phyloP scores from a whole-genome alignment of 2,797 vertebrate species.

The Hydrolagus colliei region DNA sequence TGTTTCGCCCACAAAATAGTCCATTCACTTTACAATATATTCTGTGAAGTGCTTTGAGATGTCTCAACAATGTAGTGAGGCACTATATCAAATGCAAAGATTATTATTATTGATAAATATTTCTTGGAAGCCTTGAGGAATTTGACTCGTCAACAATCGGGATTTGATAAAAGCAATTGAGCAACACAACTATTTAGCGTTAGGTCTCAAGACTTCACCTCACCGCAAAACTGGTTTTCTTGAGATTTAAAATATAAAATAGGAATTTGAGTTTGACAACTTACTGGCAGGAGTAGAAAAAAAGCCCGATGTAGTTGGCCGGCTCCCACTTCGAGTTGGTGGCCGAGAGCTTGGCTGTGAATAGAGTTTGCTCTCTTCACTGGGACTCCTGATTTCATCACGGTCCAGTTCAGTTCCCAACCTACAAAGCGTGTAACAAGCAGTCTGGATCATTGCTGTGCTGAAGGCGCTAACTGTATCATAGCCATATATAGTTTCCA shows the following conservation, averaged over 20 bases:
- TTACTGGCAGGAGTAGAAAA: constrained; percentile 58
- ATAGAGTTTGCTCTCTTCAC: constrained; percentile 45
- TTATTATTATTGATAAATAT: background rate
- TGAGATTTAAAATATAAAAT: background rate
- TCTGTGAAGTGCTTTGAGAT: no score
- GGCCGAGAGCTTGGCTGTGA: constrained; percentile 45
- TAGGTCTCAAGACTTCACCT: background rate
- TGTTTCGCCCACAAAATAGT: no score
- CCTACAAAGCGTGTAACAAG: background rate
- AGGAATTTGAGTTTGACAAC: constrained; percentile 33
- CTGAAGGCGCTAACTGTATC: background rate
- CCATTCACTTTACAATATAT: no score
- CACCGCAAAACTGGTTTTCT: background rate
- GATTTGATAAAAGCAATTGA: background rate
- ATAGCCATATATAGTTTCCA: background rate
- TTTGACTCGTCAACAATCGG: background rate
- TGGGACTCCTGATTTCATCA: constrained; percentile 34
- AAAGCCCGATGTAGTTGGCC: constrained; percentile 53
- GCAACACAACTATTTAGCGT: background rate
- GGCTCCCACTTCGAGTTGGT: constrained; percentile 52
- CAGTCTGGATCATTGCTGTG: background rate
- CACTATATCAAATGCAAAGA: no score
- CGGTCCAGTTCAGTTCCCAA: constrained; percentile 10
- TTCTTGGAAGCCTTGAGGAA: background rate
- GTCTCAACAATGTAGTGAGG: no score